Percentiles rank a stretch among this genome's conserved stretches.
phyloP scores from a whole-genome alignment of 53 echinoderm and acorn worm species.

The Stichopus horrens region DNA sequence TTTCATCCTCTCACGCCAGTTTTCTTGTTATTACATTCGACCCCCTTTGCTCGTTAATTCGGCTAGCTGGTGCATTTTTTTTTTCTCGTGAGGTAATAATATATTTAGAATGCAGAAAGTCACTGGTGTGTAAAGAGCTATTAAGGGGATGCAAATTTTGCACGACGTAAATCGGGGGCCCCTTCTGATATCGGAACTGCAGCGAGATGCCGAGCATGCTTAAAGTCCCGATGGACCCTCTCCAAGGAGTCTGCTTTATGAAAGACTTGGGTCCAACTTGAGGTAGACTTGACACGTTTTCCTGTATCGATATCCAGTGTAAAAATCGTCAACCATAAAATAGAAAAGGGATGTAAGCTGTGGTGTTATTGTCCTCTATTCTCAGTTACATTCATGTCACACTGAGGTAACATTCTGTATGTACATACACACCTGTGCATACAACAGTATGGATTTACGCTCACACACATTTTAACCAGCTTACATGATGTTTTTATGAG shows the following conservation, averaged over 20 bases:
- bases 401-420: too few species aligned
- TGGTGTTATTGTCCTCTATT: too few species aligned
- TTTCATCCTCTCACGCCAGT: too few species aligned
- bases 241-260: conserved; percentile 6
- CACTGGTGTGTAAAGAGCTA: not conserved
- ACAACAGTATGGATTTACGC: too few species aligned
- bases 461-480: too few species aligned
- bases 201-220: not conserved
- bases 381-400: too few species aligned
- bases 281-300: not conserved
- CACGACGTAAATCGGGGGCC: not conserved
- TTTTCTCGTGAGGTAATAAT: not conserved
- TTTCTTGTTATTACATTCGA: too few species aligned
- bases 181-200: not conserved
- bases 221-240: conserved; percentile 1
- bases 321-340: not conserved
- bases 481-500: too few species aligned
- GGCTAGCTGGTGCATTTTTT: not conserved
- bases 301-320: not conserved
- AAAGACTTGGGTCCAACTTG: conserved; percentile 7
- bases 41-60: too few species aligned
- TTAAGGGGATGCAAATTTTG: not conserved
- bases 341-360: not conserved
- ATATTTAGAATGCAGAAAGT: not conserved
- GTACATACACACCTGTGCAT: too few species aligned